A percentile compares a stretch with the other conserved stretches of the same genome.
phyloP scores from a whole-genome alignment of 1,140 invertebrate species.

The Carposina sasakii region DNA sequence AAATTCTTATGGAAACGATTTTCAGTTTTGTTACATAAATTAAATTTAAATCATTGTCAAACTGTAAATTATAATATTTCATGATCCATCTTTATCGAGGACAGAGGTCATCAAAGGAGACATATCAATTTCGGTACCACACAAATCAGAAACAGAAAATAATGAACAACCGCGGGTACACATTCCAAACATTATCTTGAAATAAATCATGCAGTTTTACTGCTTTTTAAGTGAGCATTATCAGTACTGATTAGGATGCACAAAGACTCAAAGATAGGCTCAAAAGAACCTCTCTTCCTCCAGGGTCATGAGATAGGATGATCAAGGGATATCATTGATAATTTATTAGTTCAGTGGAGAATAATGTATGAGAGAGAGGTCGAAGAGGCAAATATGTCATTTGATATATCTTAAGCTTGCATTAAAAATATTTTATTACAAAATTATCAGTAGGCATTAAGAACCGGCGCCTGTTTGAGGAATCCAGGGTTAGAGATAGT shows the following conservation, averaged over 20 bases:
- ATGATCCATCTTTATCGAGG: too few species aligned
- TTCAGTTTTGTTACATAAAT: too few species aligned
- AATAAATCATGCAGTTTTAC: conserved; percentile 54
- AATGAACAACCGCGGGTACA: conserved; percentile 16
- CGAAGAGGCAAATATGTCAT: background rate
- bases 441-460: too few species aligned
- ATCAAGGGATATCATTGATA: conserved; percentile 34
- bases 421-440: too few species aligned
- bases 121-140: background rate
- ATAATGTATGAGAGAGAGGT: background rate
- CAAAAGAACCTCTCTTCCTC: conserved; percentile 36
- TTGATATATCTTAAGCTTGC: too few species aligned
- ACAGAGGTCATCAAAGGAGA: too few species aligned
- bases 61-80: too few species aligned
- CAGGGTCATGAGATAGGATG: conserved; percentile 39
- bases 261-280: conserved; percentile 40
- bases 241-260: conserved; percentile 42
- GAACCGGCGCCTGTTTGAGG: too few species aligned
- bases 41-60: too few species aligned
- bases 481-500: too few species aligned
- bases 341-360: conserved; percentile 11
- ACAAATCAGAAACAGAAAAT: conserved; percentile 12
- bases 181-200: conserved; percentile 33
- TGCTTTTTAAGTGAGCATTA: conserved; percentile 50
- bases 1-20: too few species aligned